These are phyloP conservation scores for Antheraea assamensis DNA, from an alignment of 2,888 invertebrate genomes.

Conservation along the genomic window DNA sequence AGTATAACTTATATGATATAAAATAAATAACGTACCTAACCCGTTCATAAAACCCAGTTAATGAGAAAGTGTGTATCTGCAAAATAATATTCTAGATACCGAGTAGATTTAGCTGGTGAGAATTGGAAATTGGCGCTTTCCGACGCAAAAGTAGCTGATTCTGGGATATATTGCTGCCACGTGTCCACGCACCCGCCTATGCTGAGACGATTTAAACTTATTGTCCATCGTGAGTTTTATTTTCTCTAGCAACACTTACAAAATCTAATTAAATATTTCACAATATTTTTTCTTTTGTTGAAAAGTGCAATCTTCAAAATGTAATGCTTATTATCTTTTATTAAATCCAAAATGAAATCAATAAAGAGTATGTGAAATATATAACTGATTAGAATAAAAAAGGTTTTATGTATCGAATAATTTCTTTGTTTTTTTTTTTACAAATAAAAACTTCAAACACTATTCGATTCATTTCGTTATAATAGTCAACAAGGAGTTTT, in stretches of 20 bases:
- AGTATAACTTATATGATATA: no score
- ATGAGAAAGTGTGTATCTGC: background rate
- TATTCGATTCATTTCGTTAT: no score
- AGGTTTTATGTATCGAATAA: no score
- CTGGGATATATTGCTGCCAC: conserved; percentile 75
- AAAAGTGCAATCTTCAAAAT: background rate
- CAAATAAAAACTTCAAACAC: no score
- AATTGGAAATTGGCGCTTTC: conserved; percentile 70
- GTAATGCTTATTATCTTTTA: background rate
- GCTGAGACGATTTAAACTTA: conserved; percentile 64
- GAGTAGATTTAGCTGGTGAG: conserved; percentile 72
- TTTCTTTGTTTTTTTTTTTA: no score
- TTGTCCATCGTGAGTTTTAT: conserved; percentile 66
- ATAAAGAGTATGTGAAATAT: no score
- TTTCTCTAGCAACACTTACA: background rate
- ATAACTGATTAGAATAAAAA: no score
- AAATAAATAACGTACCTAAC: no score
- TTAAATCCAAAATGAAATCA: background rate
- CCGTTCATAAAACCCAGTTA: background rate
- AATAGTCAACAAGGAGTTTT: background rate
- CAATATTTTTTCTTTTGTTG: background rate
- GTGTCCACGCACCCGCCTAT: conserved; percentile 78
- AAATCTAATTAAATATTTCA: background rate
- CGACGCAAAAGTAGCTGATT: conserved; percentile 67
- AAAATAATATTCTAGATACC: conserved; percentile 52